Base-by-base conservation (phyloP, 2,797 vertebrate species). In the Limnodromus scolopaceus region DNA sequence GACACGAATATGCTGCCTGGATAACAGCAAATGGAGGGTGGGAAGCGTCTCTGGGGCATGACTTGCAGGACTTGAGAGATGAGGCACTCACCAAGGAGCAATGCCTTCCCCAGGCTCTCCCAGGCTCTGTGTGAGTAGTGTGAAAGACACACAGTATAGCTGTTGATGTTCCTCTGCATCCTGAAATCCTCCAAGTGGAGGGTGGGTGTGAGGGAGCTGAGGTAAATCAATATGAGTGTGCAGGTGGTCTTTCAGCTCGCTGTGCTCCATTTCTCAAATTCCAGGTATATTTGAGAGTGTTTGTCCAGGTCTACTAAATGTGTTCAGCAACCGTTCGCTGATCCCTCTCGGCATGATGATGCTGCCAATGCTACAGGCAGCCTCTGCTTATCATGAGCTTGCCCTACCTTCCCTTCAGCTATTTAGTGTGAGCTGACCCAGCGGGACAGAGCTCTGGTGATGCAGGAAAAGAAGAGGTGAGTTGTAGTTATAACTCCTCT, bases 161-260 rank as follows among this genome's bases (percentile, higher is more conserved):
- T 82, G 13, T 10, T 34, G 34, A 32, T 61, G 32, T 49, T 65
- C 43, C 38, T 16, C n/a, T 54, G 45, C 6, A 8, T n/a, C 60
- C 30, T 69, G 46, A 58, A 90, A 88, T 83, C 46, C 60, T 53
- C 70, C 4, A 38, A 85, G 27, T 0, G 1, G 30, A 82, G 25
- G 16, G 10, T 3, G 22, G 1, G 24, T 10, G 6, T 0, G 2
- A 28, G n/a, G 28, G 9, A 30, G 34, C 27, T 45, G n/a, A 45
- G 43, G 16, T 51, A 61, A 69, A 64, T 53, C 20, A 25, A n/a
- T 8, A 8, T 3, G 20, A 28, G 2, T 8, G 5, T 66, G 32
- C 36, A 71, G 7, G 11, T 81, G 53, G 23, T 46, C 53, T 83
- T 54, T 58, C 45, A 53, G 13, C 20, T 91, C 6, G 5, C 38